phyloP scores from a whole-genome alignment of 1,140 invertebrate species.

The Charaxes varanes region DNA sequence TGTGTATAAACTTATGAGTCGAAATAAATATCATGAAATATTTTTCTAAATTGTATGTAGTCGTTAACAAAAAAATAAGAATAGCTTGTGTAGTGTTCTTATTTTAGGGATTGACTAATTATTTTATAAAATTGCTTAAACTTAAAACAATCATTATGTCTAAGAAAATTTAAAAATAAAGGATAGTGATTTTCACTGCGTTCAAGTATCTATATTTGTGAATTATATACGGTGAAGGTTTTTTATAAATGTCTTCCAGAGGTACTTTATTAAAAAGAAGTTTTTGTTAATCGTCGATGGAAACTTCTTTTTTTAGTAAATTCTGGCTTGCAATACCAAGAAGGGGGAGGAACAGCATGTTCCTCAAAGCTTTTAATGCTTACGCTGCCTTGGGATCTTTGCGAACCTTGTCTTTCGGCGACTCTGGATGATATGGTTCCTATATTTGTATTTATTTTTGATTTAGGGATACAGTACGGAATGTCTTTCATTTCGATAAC shows the following conservation, averaged over 20 bases:
- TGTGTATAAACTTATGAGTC: too few species aligned
- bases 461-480: conserved; percentile 37
- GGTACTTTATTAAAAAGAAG: conserved; percentile 17
- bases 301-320: conserved; percentile 64
- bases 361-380: conserved; percentile 62
- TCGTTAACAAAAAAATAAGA: too few species aligned
- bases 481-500: conserved; percentile 70
- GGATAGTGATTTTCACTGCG: too few species aligned
- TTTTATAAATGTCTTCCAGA: background rate
- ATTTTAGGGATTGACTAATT: too few species aligned
- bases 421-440: conserved; percentile 50
- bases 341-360: conserved; percentile 56
- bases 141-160: too few species aligned
- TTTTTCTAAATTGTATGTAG: too few species aligned
- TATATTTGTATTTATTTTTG: conserved; percentile 17
- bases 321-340: conserved; percentile 66
- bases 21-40: too few species aligned
- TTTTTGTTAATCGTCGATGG: conserved; percentile 36
- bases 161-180: too few species aligned
- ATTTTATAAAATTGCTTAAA: too few species aligned
- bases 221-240: too few species aligned
- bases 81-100: too few species aligned
- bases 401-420: conserved; percentile 49
- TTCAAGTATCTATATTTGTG: too few species aligned
- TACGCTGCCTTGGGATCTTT: conserved; percentile 41